phyloP scores from a whole-genome alignment of 2,797 vertebrate genomes.

The Bucorvus abyssinicus region DNA sequence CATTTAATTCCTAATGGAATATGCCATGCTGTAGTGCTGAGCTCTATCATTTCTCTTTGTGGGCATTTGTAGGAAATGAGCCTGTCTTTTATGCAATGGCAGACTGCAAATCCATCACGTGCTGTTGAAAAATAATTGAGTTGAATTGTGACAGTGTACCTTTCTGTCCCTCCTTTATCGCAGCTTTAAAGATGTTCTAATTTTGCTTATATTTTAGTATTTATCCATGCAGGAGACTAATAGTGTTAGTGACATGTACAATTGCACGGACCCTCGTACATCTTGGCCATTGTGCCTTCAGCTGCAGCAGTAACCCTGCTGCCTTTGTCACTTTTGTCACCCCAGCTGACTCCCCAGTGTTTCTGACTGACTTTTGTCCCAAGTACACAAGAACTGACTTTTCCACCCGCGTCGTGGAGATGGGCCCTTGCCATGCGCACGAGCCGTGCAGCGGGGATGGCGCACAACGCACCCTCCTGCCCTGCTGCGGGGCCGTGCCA shows the following conservation, averaged over 20 bases:
- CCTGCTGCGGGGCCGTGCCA: neutral
- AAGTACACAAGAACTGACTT: neutral
- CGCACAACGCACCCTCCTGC: neutral
- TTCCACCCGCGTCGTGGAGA: neutral
- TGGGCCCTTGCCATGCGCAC: rapidly evolving
- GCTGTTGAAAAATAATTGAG: constrained; percentile 44
- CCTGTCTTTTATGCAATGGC: constrained; percentile 24
- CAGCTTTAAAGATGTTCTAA: neutral
- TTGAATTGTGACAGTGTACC: neutral
- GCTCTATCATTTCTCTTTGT: constrained; percentile 52
- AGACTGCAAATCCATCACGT: constrained; percentile 25
- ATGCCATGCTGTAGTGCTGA: constrained; percentile 9
- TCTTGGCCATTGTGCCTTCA: neutral
- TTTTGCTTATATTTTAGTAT: neutral
- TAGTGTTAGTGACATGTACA: neutral
- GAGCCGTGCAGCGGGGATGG: neutral
- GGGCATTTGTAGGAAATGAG: constrained; percentile 58
- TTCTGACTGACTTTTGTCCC: neutral
- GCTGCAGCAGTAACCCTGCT: neutral
- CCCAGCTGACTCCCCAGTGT: neutral
- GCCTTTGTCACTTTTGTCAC: neutral
- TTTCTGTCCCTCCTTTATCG: neutral
- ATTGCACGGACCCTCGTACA: too few relatives aligned
- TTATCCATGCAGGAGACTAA: neutral
- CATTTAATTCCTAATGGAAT: constrained; percentile 67